Evolutionary conservation across 2,113 vertebrate species (phyloP).

Genomic region (Acrocephalus arundinaceus): DNA sequence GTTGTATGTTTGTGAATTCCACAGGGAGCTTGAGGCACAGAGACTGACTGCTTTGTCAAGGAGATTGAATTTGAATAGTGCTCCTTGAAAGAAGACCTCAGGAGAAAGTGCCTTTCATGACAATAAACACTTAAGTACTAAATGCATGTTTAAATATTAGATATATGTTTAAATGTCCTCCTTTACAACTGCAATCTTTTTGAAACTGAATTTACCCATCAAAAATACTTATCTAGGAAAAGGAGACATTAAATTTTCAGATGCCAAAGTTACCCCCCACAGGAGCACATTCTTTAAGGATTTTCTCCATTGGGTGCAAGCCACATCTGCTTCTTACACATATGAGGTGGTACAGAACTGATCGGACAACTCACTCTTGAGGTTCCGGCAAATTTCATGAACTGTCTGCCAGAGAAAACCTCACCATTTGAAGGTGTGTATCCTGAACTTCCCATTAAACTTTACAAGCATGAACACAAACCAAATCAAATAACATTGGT

Average conservation of each 20-base stretch:
- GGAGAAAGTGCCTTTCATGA: not conserved
- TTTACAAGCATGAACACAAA: not conserved
- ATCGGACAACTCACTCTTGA: not conserved
- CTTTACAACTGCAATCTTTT: not conserved
- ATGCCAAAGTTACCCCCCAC: not conserved
- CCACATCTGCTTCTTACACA: not conserved
- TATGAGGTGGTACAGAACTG: fast-evolving
- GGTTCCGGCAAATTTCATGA: not conserved
- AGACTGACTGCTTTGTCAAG: not conserved
- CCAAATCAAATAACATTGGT: not conserved
- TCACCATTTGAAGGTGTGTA: not conserved
- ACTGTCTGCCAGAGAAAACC: not conserved
- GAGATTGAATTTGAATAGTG: not conserved
- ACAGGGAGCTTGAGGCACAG: not conserved
- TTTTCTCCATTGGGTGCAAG: not conserved
- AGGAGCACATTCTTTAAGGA: not conserved
- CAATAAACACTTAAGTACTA: not conserved
- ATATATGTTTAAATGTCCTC: not conserved
- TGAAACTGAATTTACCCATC: not conserved
- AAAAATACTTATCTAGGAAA: not conserved
- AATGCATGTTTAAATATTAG: not conserved
- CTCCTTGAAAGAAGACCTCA: not conserved
- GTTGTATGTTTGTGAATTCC: not conserved
- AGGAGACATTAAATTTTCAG: not conserved
- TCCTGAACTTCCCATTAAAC: not conserved